Evolutionary conservation across 2,797 vertebrate genomes (phyloP).

Genomic region (Lepidocolaptes lacrymiger): DNA sequence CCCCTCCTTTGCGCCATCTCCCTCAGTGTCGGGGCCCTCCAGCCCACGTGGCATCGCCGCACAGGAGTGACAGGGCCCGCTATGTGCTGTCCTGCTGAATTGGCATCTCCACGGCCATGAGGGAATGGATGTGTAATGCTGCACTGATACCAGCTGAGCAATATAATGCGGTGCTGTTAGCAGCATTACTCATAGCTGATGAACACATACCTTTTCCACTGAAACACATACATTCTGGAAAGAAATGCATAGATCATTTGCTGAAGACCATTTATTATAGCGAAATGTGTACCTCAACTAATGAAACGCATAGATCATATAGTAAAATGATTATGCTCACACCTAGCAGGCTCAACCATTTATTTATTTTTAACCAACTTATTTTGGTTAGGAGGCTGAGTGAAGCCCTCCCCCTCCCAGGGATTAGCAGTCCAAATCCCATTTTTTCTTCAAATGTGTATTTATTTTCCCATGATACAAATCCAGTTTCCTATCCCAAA

Average conservation of each 20-base stretch:
- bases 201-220: conserved; percentile 80
- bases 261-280: conserved; percentile 78
- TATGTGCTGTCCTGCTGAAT: not conserved
- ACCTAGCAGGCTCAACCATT: conserved; percentile 73
- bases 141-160: conserved; percentile 71
- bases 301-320: conserved; percentile 83
- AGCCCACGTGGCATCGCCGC: not conserved
- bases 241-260: conserved; percentile 81
- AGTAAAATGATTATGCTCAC: conserved; percentile 76
- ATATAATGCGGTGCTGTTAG: conserved; percentile 65
- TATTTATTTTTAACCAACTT: conserved; percentile 62
- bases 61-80: not conserved
- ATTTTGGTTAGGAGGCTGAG: conserved; percentile 11
- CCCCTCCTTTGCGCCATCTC: not conserved
- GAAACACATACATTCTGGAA: conserved; percentile 80
- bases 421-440: not conserved
- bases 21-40: not conserved
- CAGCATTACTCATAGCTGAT: conserved; percentile 82
- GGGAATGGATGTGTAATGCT: conserved; percentile 63
- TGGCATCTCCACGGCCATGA: not conserved
- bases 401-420: not conserved
- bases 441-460: not conserved
- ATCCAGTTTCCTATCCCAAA: not conserved
- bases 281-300: conserved; percentile 77
- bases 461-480: conserved; percentile 38